These are phyloP conservation scores for Linnaemya vulpina DNA, from an alignment of 2,888 invertebrate genomes.

Conservation along the genomic window DNA sequence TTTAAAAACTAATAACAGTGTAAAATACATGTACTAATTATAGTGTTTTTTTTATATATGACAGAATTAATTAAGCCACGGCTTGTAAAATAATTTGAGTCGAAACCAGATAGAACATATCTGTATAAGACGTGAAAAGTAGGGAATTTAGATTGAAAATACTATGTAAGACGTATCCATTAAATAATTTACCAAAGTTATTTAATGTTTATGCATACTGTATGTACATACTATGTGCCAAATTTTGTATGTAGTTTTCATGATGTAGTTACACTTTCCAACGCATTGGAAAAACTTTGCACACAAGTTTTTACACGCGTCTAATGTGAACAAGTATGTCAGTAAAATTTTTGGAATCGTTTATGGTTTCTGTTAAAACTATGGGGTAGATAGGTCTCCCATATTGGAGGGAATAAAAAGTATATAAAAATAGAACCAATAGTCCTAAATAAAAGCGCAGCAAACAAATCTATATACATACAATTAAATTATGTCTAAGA, in stretches of 20 bases:
- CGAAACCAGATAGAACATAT: background rate
- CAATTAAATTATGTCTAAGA: too few relatives aligned
- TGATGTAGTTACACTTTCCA: background rate
- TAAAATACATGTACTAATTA: background rate
- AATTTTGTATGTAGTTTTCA: background rate
- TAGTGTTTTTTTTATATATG: background rate
- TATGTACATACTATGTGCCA: background rate
- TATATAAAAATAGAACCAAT: too few relatives aligned
- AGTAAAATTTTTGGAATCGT: too few relatives aligned
- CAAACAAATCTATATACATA: too few relatives aligned
- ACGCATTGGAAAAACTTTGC: background rate
- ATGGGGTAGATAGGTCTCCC: too few relatives aligned
- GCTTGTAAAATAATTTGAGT: background rate
- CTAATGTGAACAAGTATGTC: too few relatives aligned
- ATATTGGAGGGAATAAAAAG: too few relatives aligned
- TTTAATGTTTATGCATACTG: background rate
- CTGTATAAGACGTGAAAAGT: background rate
- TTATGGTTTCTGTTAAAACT: too few relatives aligned
- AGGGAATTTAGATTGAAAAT: background rate
- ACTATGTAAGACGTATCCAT: background rate
- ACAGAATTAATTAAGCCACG: background rate
- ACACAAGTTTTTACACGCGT: too few relatives aligned
- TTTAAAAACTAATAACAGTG: background rate
- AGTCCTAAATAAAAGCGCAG: too few relatives aligned
- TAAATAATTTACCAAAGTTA: background rate